phyloP scores from a whole-genome alignment of 2,113 vertebrate species.

The Sebastes fasciatus region DNA sequence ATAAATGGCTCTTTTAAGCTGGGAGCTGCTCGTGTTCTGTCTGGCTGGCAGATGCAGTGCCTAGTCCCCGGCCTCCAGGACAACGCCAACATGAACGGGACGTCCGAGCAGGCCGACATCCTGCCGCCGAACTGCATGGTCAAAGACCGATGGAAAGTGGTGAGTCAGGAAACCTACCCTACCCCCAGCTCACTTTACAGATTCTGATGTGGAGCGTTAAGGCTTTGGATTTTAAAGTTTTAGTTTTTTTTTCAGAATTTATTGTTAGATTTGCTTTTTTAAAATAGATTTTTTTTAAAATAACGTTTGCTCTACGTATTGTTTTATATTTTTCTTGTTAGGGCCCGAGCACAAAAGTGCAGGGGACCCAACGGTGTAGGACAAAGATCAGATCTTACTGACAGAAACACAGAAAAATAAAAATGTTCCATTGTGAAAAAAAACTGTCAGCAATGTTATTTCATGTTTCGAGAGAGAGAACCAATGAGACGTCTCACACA shows the following conservation, averaged over 20 bases:
- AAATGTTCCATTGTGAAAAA: not conserved
- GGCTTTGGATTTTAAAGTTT: not conserved
- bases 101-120: slow-evolving; percentile 97
- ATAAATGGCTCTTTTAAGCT: slow-evolving; percentile 97
- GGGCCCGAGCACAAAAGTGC: too few species aligned
- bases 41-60: slow-evolving; percentile 97
- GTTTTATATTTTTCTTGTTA: not conserved
- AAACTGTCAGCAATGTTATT: not conserved
- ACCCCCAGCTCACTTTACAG: not conserved
- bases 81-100: slow-evolving; percentile 98
- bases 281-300: too few species aligned
- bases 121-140: slow-evolving; percentile 98
- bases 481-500: not conserved
- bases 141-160: slow-evolving; percentile 99
- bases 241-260: too few species aligned
- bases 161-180: slow-evolving; percentile 80
- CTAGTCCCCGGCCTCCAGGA: slow-evolving; percentile 95
- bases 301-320: not conserved
- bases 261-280: too few species aligned
- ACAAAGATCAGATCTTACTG: not conserved
- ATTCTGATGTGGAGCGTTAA: too few species aligned
- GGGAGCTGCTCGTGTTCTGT: slow-evolving; percentile 92
- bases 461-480: not conserved
- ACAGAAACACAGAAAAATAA: not conserved
- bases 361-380: too few species aligned